Evolutionary conservation across 2,113 vertebrate species (phyloP).

Genomic region (Calyptommatus sinebrachiatus): DNA sequence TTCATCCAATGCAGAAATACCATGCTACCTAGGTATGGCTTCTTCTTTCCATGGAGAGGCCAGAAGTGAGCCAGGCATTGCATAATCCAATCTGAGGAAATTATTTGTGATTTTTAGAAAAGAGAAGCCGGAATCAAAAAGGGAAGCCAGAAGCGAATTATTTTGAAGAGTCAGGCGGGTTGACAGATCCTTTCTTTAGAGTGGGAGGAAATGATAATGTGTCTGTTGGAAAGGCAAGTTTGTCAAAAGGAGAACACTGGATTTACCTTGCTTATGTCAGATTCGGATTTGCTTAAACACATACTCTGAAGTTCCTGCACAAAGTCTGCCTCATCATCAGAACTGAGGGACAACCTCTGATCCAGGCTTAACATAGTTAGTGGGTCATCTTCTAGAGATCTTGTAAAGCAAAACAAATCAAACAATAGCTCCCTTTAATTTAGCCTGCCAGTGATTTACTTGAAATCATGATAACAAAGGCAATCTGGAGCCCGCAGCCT

Average conservation of each 20-base stretch:
- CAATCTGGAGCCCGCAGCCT: neutral
- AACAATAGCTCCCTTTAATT: constrained; percentile 31
- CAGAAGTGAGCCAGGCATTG: too few relatives aligned
- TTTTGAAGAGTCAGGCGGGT: neutral
- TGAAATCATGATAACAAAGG: neutral
- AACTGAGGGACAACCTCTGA: constrained; percentile 78
- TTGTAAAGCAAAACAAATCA: constrained; percentile 27
- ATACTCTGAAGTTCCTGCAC: constrained; percentile 89
- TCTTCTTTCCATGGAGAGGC: too few relatives aligned
- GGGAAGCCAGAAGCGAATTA: neutral
- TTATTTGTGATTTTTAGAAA: constrained; percentile 5
- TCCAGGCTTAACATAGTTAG: constrained; percentile 64
- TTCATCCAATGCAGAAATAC: too few relatives aligned
- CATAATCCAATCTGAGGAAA: neutral
- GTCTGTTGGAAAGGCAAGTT: neutral
- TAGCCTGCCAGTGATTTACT: neutral
- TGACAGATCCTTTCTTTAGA: neutral
- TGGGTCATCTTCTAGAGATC: constrained; percentile 64
- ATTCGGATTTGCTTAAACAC: constrained; percentile 94
- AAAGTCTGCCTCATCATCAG: constrained; percentile 88
- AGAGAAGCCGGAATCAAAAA: neutral
- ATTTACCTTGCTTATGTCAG: constrained; percentile 92
- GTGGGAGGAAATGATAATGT: neutral
- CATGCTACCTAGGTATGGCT: too few relatives aligned
- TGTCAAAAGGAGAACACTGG: neutral